phyloP scores from a whole-genome alignment of 2,113 vertebrate genomes.

The Romanogobio albipinnatus region DNA sequence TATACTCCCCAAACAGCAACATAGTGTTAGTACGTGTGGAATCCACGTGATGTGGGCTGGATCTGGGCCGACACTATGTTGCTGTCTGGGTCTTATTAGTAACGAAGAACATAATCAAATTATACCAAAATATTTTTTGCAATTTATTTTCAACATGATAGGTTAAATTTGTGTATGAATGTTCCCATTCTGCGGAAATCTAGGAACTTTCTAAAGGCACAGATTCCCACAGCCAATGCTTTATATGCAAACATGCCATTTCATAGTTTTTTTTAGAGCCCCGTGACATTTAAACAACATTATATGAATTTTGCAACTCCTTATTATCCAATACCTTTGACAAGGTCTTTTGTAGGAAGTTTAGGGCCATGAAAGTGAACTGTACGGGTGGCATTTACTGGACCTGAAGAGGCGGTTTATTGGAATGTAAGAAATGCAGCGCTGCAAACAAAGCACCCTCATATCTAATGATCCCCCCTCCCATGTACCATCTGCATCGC shows the following conservation, averaged over 20 bases:
- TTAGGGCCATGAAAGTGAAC: slow-evolving; percentile 14
- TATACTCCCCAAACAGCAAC: too few relatives aligned
- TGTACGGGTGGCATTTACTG: slow-evolving; percentile 36
- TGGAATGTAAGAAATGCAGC: slow-evolving; percentile 50
- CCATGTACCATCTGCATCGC: slow-evolving; percentile 69
- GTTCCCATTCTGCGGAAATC: neutral
- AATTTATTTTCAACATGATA: neutral
- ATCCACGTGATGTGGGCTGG: too few relatives aligned
- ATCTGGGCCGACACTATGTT: too few relatives aligned
- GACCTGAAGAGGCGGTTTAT: slow-evolving; percentile 48
- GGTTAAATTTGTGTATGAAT: neutral
- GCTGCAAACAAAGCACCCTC: slow-evolving; percentile 63
- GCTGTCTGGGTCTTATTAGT: neutral
- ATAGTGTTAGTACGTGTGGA: too few relatives aligned
- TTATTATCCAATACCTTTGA: slow-evolving; percentile 27
- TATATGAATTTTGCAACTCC: slow-evolving; percentile 22
- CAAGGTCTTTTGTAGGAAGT: slow-evolving; percentile 37
- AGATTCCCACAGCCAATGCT: neutral
- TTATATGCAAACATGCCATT: neutral
- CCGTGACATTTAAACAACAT: slow-evolving; percentile 20
- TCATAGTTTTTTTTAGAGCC: neutral
- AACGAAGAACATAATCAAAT: neutral
- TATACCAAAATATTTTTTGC: neutral
- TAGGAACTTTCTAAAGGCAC: neutral
- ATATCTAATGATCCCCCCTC: slow-evolving; percentile 52